These are phyloP conservation scores for Synergus laeviventris DNA, from an alignment of 2,888 invertebrate species.

Conservation along the genomic window DNA sequence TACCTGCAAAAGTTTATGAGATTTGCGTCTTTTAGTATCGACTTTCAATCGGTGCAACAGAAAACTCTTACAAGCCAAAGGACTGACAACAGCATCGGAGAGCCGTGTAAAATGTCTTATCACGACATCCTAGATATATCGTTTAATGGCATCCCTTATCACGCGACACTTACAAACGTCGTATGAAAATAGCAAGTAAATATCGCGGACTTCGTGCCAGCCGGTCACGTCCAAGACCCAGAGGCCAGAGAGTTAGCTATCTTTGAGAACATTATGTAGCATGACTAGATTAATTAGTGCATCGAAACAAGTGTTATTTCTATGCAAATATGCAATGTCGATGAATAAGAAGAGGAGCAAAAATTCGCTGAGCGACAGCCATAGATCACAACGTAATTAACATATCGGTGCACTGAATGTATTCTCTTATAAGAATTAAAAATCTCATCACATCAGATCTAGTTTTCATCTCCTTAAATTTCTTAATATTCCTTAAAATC, in stretches of 20 bases:
- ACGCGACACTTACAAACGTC: conserved; percentile 49
- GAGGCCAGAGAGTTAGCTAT: conserved; percentile 31
- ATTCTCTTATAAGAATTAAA: background rate
- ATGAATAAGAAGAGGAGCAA: background rate
- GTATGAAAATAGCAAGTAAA: conserved; percentile 26
- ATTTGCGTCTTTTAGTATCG: conserved; percentile 10
- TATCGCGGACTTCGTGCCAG: conserved; percentile 39
- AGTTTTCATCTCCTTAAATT: no score
- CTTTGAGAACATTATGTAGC: conserved; percentile 42
- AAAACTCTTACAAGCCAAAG: background rate
- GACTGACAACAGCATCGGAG: conserved; percentile 13
- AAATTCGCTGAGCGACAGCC: background rate
- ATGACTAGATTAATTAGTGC: conserved; percentile 48
- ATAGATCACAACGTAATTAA: conserved; percentile 8
- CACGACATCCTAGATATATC: conserved; percentile 47
- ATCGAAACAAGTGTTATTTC: conserved; percentile 25
- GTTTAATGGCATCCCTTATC: conserved; percentile 51
- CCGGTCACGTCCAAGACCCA: conserved; percentile 28
- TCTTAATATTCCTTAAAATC: no score
- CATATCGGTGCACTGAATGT: background rate
- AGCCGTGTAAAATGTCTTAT: conserved; percentile 9
- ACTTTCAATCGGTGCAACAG: conserved; percentile 25
- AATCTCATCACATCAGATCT: no score
- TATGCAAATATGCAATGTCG: conserved; percentile 19
- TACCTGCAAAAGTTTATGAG: conserved; percentile 36